Conservation (phyloP, 2,888 invertebrate species). For the Xestia xanthographa region DNA sequence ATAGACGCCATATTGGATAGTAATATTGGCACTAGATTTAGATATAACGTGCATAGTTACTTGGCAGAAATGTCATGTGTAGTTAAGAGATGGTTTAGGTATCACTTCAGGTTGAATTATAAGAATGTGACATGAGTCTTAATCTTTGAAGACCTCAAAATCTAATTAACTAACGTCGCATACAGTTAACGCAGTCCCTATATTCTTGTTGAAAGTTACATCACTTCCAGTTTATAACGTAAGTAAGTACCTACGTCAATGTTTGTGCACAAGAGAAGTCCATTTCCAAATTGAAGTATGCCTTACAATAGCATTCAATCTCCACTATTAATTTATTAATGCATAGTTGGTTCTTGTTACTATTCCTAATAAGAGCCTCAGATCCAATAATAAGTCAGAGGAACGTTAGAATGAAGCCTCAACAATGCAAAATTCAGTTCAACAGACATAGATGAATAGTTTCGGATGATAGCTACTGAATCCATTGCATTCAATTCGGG, state of each 20-base stretch:
- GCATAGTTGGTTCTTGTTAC: background rate
- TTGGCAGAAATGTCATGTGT: constrained; percentile 1
- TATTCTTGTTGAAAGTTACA: background rate
- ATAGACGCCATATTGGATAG: constrained; percentile 27
- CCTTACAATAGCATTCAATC: background rate
- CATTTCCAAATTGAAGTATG: background rate
- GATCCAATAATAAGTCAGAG: background rate
- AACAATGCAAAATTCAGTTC: constrained; percentile 33
- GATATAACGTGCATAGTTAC: constrained; percentile 1
- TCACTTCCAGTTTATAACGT: background rate
- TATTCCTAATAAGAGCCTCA: background rate
- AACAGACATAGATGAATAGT: constrained; percentile 50
- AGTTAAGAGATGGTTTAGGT: background rate
- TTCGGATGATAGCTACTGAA: constrained; percentile 32
- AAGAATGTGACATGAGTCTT: background rate
- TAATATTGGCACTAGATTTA: constrained; percentile 27
- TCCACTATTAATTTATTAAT: background rate
- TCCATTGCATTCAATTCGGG: constrained; percentile 37
- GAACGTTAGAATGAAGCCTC: constrained; percentile 7
- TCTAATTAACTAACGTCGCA: background rate
- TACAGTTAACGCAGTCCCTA: background rate
- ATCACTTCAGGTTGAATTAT: background rate
- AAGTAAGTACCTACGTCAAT: background rate
- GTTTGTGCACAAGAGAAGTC: background rate
- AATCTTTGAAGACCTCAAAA: background rate